Evolutionary conservation across 2,113 vertebrate genomes (phyloP).

Genomic region (Megaceryle torquata): DNA sequence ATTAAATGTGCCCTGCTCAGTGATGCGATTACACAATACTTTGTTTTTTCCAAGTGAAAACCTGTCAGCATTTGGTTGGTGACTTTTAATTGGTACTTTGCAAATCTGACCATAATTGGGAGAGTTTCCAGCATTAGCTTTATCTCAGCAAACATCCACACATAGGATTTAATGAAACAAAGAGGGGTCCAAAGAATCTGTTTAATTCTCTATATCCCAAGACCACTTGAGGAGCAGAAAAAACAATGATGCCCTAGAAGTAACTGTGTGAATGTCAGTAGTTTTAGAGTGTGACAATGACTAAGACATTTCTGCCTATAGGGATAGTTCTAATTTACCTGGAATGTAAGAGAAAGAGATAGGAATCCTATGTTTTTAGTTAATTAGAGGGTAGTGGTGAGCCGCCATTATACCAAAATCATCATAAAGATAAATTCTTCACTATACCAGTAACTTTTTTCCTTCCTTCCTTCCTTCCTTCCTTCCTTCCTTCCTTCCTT

Average conservation of each 20-base stretch:
- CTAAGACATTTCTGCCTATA: neutral
- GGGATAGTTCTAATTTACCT: neutral
- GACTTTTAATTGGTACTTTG: neutral
- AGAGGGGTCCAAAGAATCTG: neutral
- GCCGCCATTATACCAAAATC: neutral
- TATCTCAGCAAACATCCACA: neutral
- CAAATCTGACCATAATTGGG: neutral
- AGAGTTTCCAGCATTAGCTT: neutral
- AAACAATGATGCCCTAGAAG: neutral
- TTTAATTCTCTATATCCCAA: neutral
- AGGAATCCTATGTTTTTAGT: neutral
- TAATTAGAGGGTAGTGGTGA: neutral
- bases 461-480: neutral
- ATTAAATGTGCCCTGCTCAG: neutral
- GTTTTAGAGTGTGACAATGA: neutral
- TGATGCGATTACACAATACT: neutral
- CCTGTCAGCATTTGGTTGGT: neutral
- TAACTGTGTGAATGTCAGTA: neutral
- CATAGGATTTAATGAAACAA: neutral
- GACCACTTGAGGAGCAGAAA: neutral
- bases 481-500: too few species aligned
- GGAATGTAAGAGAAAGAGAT: neutral
- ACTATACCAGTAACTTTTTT: fast-evolving
- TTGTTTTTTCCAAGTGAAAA: neutral
- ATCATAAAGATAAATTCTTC: neutral